Percentiles rank a stretch among this genome's conserved stretches.
Evolutionary conservation across 1,140 invertebrate species (phyloP).

Genomic region (Drosophila cardini): DNA sequence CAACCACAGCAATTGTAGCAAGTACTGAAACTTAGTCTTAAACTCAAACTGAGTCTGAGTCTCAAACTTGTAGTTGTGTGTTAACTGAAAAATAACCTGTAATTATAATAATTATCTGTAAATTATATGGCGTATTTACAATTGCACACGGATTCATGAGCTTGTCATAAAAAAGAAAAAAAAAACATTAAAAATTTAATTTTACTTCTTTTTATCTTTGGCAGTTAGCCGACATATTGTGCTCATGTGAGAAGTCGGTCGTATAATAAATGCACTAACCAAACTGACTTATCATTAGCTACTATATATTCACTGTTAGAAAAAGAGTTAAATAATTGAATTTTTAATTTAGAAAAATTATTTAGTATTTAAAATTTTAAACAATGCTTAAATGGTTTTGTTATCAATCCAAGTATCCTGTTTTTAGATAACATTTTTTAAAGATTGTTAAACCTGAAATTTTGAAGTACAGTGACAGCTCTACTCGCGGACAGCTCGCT

Average conservation of each 20-base stretch:
- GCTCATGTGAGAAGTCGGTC: slow-evolving; percentile 11
- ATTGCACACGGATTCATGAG: slow-evolving; percentile 78
- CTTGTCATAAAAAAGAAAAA: slow-evolving; percentile 81
- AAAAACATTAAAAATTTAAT: slow-evolving; percentile 66
- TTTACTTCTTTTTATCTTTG: slow-evolving; percentile 60
- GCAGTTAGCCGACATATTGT: slow-evolving; percentile 34
- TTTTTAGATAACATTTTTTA: no score
- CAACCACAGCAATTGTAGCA: slow-evolving; percentile 16
- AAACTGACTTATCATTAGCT: slow-evolving; percentile 7
- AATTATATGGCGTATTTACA: slow-evolving; percentile 80
- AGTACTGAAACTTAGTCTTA: slow-evolving; percentile 27
- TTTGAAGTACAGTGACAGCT: no score
- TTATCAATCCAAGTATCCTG: no score
- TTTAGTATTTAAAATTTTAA: no score
- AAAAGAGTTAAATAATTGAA: neutral
- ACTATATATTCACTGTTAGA: neutral
- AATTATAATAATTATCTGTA: slow-evolving; percentile 83
- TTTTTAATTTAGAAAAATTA: neutral
- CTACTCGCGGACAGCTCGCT: no score
- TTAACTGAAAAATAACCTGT: slow-evolving; percentile 80
- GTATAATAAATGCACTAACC: slow-evolving; percentile 47
- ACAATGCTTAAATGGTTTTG: no score
- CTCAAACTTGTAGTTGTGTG: slow-evolving; percentile 42
- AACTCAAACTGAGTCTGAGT: slow-evolving; percentile 14
- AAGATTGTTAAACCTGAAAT: no score